Conservation (phyloP, 2,113 vertebrate species). For the Scatophagus argus region DNA sequence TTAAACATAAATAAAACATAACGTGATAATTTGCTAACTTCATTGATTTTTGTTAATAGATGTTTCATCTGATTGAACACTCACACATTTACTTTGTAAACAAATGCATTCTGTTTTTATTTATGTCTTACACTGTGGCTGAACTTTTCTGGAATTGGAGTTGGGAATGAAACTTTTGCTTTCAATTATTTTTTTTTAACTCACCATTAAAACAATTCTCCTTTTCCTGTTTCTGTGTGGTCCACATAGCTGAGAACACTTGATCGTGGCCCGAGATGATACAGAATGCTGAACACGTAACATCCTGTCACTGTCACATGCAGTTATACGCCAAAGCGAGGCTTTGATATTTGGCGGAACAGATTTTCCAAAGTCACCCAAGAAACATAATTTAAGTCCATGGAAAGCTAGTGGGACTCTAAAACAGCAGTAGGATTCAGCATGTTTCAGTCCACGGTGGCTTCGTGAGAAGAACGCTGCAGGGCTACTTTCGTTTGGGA, state of each 20-base stretch:
- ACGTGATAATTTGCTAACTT: too few relatives aligned
- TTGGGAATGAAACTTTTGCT: neutral
- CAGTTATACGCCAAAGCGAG: neutral
- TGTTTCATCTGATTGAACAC: too few relatives aligned
- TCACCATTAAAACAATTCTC: neutral
- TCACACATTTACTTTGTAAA: too few relatives aligned
- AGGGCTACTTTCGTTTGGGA: constrained; percentile 6
- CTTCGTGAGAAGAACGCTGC: neutral
- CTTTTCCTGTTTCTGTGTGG: neutral
- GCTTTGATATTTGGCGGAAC: constrained; percentile 15
- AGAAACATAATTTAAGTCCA: neutral
- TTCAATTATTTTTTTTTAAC: neutral
- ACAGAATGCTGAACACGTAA: constrained; percentile 17
- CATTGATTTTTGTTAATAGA: too few relatives aligned
- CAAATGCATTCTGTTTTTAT: too few relatives aligned
- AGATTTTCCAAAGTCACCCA: neutral
- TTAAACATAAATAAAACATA: too few relatives aligned
- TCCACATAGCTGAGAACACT: constrained; percentile 1
- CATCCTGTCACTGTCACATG: neutral
- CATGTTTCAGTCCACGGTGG: neutral
- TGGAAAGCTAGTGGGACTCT: neutral
- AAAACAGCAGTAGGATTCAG: too few relatives aligned
- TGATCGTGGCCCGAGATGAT: constrained; percentile 14
- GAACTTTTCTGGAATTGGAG: too few relatives aligned
- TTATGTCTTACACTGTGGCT: too few relatives aligned